These are phyloP conservation scores for Megaustenia siamemsis DNA, from an alignment of 2,888 invertebrate genomes.

Conservation along the genomic window DNA sequence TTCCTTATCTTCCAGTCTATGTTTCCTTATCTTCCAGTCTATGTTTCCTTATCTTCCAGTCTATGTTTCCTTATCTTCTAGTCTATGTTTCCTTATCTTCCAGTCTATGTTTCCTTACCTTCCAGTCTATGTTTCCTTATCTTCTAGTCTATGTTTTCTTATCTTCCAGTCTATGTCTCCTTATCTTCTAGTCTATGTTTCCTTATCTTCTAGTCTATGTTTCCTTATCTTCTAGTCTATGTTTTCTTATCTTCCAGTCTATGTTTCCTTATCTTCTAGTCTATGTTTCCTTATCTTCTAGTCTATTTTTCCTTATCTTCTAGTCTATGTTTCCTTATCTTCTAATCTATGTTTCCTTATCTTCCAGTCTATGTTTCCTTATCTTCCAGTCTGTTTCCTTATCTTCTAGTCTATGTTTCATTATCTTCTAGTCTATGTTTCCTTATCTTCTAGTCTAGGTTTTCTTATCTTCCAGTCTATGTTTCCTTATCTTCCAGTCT, in stretches of 20 bases:
- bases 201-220: not conserved
- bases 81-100: not conserved
- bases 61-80: not conserved
- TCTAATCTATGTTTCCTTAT: too few relatives aligned
- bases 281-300: not conserved
- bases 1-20: not conserved
- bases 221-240: not conserved
- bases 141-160: not conserved
- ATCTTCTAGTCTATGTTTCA: too few relatives aligned
- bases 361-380: too few relatives aligned
- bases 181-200: not conserved
- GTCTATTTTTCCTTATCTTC: not conserved
- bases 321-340: not conserved
- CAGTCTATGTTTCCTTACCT: not conserved
- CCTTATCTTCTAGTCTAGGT: too few relatives aligned
- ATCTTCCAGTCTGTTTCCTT: not conserved
- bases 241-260: not conserved
- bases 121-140: not conserved
- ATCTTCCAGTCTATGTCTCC: not conserved
- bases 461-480: too few relatives aligned
- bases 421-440: too few relatives aligned
- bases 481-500: too few relatives aligned
- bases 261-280: not conserved
- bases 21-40: not conserved
- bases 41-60: not conserved